Percentiles rank a stretch among this genome's conserved stretches.
Conservation (phyloP, 92 coral and sea anemone species). For the Pocillopora grandis region DNA sequence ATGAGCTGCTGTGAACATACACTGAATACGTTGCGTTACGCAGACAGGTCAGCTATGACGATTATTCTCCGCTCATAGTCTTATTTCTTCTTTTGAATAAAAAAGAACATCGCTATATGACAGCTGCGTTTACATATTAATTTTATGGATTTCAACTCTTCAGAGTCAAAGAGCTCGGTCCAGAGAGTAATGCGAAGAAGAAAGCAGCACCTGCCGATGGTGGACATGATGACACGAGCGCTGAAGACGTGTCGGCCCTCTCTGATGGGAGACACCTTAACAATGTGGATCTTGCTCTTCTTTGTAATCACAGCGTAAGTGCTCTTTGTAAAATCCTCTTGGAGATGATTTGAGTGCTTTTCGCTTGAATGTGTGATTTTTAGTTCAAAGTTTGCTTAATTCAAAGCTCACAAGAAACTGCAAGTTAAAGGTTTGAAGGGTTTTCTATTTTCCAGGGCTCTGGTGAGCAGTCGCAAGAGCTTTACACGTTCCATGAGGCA, state of each 20-base stretch:
- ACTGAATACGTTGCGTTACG: conserved; percentile 93
- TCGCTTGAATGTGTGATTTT: not conserved
- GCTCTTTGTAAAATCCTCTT: too few relatives aligned
- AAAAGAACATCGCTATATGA: too few relatives aligned
- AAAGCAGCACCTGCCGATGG: conserved; percentile 73
- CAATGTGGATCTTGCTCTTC: conserved; percentile 92
- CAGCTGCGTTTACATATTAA: too few relatives aligned
- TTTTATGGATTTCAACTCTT: not conserved
- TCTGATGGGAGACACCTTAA: conserved; percentile 70
- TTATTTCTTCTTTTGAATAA: too few relatives aligned
- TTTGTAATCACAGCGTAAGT: conserved; percentile 95
- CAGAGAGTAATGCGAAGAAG: conserved; percentile 79
- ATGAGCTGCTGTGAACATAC: conserved; percentile 98
- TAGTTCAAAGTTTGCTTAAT: not conserved
- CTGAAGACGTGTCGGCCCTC: conserved; percentile 66
- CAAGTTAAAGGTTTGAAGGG: too few relatives aligned
- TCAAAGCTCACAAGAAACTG: too few relatives aligned
- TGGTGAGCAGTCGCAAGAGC: conserved; percentile 93
- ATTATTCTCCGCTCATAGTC: too few relatives aligned
- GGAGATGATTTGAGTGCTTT: not conserved
- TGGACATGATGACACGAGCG: conserved; percentile 60
- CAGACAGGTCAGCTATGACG: conserved; percentile 79
- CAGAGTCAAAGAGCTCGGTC: conserved; percentile 98
- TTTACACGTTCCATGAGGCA: conserved; percentile 97
- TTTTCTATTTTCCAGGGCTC: conserved; percentile 65